Percentiles rank a stretch among this genome's conserved stretches.
These are phyloP conservation scores for Reticulitermes lucifugus DNA, from an alignment of 2,888 invertebrate genomes.

Conservation along the genomic window DNA sequence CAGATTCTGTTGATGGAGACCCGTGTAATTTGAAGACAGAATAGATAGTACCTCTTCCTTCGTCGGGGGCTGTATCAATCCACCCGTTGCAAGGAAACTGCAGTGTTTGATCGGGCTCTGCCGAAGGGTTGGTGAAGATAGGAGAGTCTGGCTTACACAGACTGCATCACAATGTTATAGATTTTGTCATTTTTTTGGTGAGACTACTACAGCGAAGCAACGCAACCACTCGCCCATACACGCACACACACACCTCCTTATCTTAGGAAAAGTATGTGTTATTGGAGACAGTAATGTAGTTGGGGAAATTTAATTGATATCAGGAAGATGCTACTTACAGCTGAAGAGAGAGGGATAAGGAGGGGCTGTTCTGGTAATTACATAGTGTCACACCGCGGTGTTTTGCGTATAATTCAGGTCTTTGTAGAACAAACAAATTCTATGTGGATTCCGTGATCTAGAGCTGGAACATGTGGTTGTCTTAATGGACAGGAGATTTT, in stretches of 20 bases:
- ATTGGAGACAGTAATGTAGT: neutral
- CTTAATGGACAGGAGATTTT: too few species aligned
- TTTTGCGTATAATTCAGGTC: neutral
- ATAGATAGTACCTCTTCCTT: neutral
- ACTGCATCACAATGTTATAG: constrained; percentile 15
- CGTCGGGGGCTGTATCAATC: neutral
- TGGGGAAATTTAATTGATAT: constrained; percentile 21
- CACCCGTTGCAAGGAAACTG: neutral
- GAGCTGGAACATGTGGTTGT: too few species aligned
- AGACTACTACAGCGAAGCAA: neutral
- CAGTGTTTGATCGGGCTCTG: neutral
- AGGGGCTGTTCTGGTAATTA: neutral
- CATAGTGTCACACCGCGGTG: neutral
- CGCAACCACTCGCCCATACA: neutral
- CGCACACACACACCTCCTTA: constrained; percentile 14
- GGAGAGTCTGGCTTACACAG: neutral
- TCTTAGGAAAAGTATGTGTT: constrained; percentile 17
- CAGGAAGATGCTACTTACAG: neutral
- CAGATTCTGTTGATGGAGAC: neutral
- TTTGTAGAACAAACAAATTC: neutral
- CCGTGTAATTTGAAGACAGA: neutral
- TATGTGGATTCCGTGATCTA: neutral
- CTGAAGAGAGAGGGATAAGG: neutral
- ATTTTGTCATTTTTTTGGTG: constrained; percentile 5
- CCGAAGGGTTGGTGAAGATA: neutral